These are phyloP conservation scores for Leptodactylus fallax DNA, from an alignment of 2,797 vertebrate species.

Conservation along the genomic window DNA sequence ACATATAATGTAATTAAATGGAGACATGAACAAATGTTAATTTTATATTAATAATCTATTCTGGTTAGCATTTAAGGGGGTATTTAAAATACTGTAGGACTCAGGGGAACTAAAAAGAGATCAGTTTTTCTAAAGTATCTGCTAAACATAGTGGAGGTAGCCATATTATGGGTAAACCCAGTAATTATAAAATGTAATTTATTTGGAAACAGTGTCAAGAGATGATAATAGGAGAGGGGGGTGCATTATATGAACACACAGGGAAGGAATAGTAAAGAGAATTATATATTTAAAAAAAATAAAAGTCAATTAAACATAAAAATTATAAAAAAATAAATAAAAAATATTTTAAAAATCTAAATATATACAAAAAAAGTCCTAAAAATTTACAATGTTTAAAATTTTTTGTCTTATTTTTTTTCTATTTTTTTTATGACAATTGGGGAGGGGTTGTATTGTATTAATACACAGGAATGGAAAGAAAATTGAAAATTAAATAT, in stretches of 20 bases:
- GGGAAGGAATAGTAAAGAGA: background rate
- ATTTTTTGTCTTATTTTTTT: too few species aligned
- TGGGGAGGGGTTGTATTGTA: too few species aligned
- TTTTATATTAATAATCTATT: conserved; percentile 35
- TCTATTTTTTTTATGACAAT: too few species aligned
- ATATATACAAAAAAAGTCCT: background rate
- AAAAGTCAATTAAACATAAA: background rate
- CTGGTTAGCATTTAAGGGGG: background rate
- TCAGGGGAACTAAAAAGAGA: conserved; percentile 2
- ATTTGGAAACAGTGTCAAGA: background rate
- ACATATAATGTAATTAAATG: conserved; percentile 27
- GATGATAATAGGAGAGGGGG: background rate
- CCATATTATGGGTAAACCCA: background rate
- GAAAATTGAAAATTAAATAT: too few species aligned
- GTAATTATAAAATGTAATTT: background rate
- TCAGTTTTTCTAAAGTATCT: background rate
- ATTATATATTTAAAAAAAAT: background rate
- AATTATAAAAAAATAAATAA: background rate
- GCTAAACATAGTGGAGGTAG: background rate
- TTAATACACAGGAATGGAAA: too few species aligned
- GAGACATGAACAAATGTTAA: background rate
- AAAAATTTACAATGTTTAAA: background rate
- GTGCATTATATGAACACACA: background rate
- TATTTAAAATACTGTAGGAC: background rate
- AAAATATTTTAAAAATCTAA: background rate